Conservation (phyloP, 2,113 vertebrate species). For the Chloroceryle aenea region DNA sequence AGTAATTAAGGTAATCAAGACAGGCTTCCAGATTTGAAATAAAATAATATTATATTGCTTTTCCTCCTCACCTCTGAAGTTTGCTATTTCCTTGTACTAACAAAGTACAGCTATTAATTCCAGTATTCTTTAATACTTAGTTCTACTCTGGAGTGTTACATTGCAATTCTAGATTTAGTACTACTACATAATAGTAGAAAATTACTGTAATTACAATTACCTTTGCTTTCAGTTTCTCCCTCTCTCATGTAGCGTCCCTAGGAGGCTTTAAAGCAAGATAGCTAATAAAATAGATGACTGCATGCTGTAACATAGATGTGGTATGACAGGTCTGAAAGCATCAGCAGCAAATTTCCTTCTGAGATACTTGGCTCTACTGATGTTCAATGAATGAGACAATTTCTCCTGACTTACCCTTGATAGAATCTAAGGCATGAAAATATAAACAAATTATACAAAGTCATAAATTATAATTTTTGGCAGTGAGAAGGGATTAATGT, state of each 20-base stretch:
- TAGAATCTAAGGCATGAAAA: not conserved
- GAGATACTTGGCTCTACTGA: not conserved
- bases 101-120: slow-evolving; percentile 52
- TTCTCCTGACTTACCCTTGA: slow-evolving; percentile 53
- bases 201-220: slow-evolving; percentile 70
- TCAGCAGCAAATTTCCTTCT: slow-evolving; percentile 24
- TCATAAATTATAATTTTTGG: not conserved
- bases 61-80: not conserved
- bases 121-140: slow-evolving; percentile 22
- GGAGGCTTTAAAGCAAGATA: slow-evolving; percentile 65
- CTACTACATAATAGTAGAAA: slow-evolving; percentile 48
- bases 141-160: slow-evolving; percentile 36
- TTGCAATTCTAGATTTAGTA: slow-evolving; percentile 66
- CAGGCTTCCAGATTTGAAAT: not conserved
- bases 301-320: slow-evolving; percentile 48
- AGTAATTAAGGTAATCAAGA: slow-evolving; percentile 21
- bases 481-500: not conserved
- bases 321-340: slow-evolving; percentile 54
- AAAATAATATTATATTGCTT: not conserved
- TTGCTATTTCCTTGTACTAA: not conserved
- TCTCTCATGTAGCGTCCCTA: slow-evolving; percentile 34
- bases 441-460: not conserved
- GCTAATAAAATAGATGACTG: slow-evolving; percentile 54
- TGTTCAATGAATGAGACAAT: not conserved
- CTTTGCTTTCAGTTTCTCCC: slow-evolving; percentile 51